These are phyloP conservation scores for Acanthacorydalis orientalis DNA, from an alignment of 2,888 invertebrate genomes.

Conservation along the genomic window DNA sequence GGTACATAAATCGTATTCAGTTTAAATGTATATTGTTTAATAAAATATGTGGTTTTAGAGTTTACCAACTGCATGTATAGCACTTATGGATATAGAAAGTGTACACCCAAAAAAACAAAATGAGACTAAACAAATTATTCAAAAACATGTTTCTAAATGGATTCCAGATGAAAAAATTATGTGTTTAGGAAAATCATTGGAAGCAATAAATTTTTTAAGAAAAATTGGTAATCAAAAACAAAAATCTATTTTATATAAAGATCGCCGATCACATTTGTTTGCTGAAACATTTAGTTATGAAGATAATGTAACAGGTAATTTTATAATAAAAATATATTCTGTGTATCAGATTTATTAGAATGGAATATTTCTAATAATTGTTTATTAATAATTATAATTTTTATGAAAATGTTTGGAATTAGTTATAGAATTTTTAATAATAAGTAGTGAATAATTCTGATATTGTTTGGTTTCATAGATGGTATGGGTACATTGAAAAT, in stretches of 20 bases:
- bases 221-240: slow-evolving; percentile 69
- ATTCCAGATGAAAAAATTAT: slow-evolving; percentile 70
- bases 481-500: slow-evolving; percentile 53
- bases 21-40: not conserved
- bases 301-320: slow-evolving; percentile 24
- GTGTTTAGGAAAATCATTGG: slow-evolving; percentile 54
- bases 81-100: slow-evolving; percentile 56
- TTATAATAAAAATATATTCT: slow-evolving; percentile 2
- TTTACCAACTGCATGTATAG: slow-evolving; percentile 60
- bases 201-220: slow-evolving; percentile 58
- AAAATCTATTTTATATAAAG: slow-evolving; percentile 52
- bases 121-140: slow-evolving; percentile 47
- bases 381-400: slow-evolving; percentile 4
- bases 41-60: slow-evolving; percentile 24
- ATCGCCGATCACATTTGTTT: slow-evolving; percentile 66
- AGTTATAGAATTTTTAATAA: not conserved
- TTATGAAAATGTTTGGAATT: slow-evolving; percentile 1
- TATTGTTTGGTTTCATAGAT: slow-evolving; percentile 10
- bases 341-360: not conserved
- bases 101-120: slow-evolving; percentile 56
- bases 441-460: not conserved
- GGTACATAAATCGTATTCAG: slow-evolving; percentile 14
- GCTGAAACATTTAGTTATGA: slow-evolving; percentile 63
- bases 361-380: slow-evolving; percentile 1
- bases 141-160: slow-evolving; percentile 47